Percentiles rank a stretch among this genome's conserved stretches.
Conservation (phyloP, 2,888 invertebrate genomes). For the Callyntrura guangdongensis region DNA sequence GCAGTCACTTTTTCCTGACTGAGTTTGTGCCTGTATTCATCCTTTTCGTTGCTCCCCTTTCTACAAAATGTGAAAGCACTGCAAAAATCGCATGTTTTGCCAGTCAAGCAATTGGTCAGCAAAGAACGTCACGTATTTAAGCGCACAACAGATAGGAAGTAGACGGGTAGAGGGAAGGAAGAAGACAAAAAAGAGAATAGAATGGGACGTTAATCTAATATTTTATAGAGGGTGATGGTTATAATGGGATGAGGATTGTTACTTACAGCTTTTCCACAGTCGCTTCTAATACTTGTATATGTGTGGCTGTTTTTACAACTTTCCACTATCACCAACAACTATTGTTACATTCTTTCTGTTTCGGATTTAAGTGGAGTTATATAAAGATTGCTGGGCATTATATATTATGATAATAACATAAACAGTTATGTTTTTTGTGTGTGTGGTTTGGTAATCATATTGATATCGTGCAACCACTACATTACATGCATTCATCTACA, state of each 20-base stretch:
- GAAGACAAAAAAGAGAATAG: constrained; percentile 45
- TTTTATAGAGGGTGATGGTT: constrained; percentile 82
- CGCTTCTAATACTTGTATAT: constrained; percentile 5
- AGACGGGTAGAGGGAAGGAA: background rate
- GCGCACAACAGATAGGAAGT: background rate
- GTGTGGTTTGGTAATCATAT: constrained; percentile 23
- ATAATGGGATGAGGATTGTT: constrained; percentile 81
- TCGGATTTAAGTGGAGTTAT: background rate
- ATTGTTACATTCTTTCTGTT: constrained; percentile 7
- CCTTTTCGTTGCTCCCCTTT: no score
- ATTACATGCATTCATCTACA: background rate
- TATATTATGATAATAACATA: constrained; percentile 26
- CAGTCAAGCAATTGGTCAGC: constrained; percentile 4
- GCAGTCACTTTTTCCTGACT: constrained; percentile 10
- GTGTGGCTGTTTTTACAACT: constrained; percentile 6
- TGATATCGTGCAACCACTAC: constrained; percentile 12
- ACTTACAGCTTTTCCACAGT: constrained; percentile 51
- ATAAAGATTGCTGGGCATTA: background rate
- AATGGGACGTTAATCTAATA: constrained; percentile 83
- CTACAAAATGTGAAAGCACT: constrained; percentile 58
- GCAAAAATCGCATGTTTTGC: constrained; percentile 59
- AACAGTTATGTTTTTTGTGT: constrained; percentile 29
- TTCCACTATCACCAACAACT: background rate
- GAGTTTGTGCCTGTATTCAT: no score
- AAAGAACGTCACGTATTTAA: background rate